Base-by-base conservation (phyloP, 2,888 invertebrate species). In the Zaprionus bogoriensis region DNA sequence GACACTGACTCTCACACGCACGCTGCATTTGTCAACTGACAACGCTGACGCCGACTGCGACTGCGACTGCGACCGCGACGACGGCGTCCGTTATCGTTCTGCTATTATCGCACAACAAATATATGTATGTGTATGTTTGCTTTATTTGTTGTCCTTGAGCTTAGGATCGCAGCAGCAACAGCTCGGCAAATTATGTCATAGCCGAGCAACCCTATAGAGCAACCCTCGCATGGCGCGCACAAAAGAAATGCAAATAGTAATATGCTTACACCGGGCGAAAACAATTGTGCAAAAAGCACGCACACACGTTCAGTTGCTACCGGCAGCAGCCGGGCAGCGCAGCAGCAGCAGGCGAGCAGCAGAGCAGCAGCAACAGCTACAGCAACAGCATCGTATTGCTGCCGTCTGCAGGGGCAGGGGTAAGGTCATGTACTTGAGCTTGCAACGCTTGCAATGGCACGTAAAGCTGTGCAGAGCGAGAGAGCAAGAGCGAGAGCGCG, bases 391-490 rank as follows among this genome's bases (percentile, higher is more conserved):
- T 67, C 62, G 74, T 39, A 54, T 69, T 60, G 71, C 57, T 57
- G 30, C 14, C 46, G 60, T 71, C 64, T 60, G 75, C 78, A 76
- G 84, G 84, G 77, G 75, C 78, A 76, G 84, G 84, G 77, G 87
- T 83, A 86, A 81, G 81, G 81, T 81, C 84, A 72, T 84, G 84
- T 86, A 86, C 81, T 86, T 81, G 81, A 84, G 87, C 87, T 83
- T 83, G 78, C 74, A 68, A 66, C 48, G 67, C 61, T 70, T 74
- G 74, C 70, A 77, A 62, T 66, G 67, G 50, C 74, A 76, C 83
- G 86, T 79, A 73, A 58, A 59, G 17, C 52, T 55, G 62, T 68
- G 67, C 68, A 44, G 54, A 54, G 46, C 46, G 36, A 4, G 17
- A 27, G 27, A 9, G 39, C 3, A 19, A 10, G 22, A 23, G 27